Percentiles rank a stretch among this genome's conserved stretches.
Conservation (phyloP, 2,888 invertebrate genomes). For the Meandrusa payeni region DNA sequence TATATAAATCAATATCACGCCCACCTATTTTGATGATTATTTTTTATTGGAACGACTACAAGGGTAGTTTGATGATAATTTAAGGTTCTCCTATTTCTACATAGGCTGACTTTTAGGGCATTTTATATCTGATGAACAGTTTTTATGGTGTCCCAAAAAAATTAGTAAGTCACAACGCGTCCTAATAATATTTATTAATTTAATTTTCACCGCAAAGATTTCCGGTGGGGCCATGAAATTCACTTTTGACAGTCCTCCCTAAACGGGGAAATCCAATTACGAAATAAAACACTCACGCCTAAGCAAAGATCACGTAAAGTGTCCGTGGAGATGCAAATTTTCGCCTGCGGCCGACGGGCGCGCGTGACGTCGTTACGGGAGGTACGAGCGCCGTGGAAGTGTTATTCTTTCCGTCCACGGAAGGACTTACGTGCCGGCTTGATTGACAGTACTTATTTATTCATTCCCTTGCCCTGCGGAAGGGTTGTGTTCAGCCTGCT, state of each 20-base stretch:
- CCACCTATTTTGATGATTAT: no score
- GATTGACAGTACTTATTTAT: constrained; percentile 68
- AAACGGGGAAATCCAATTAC: constrained; percentile 18
- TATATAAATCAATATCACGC: no score
- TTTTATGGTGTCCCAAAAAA: no score
- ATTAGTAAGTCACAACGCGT: no score
- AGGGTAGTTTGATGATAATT: no score
- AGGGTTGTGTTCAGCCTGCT: constrained; percentile 42
- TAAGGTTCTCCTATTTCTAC: no score
- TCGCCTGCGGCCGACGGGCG: constrained; percentile 16
- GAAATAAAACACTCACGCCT: constrained; percentile 14
- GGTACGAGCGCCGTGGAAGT: constrained; percentile 25
- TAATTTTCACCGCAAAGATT: neutral
- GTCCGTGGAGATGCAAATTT: constrained; percentile 15
- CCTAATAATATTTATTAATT: no score
- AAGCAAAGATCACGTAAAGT: constrained; percentile 25
- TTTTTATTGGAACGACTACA: no score
- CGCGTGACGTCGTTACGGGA: constrained; percentile 12
- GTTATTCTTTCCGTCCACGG: constrained; percentile 40
- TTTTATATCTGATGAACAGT: no score
- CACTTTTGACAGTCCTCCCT: neutral
- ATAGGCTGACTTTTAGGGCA: no score
- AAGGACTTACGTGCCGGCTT: constrained; percentile 37
- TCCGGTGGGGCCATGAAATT: constrained; percentile 10
- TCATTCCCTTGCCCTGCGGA: constrained; percentile 51